Evolutionary conservation across 23 tunicate genomes (phyloP).

Genomic region (Phallusia fumigata): DNA sequence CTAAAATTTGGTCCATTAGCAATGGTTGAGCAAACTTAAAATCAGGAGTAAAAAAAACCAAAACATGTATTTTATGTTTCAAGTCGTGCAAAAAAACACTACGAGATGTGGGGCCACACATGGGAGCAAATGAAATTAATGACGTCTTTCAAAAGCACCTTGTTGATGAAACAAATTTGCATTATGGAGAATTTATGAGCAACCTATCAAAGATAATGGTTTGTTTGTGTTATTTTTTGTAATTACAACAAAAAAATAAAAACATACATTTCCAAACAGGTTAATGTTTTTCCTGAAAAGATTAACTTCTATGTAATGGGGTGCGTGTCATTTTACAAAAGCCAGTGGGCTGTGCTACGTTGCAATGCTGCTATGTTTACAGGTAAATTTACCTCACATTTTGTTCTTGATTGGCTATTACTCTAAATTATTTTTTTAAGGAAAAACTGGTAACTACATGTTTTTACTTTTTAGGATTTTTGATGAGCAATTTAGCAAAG

Average conservation of each 20-base stretch:
- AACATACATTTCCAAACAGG: constrained; percentile 19
- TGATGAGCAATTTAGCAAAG: constrained; percentile 56
- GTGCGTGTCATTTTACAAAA: constrained; percentile 77
- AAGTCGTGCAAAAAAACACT: constrained; percentile 63
- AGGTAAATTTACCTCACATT: too few relatives aligned
- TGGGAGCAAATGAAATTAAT: constrained; percentile 34
- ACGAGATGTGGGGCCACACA: constrained; percentile 39
- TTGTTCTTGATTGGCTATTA: too few relatives aligned
- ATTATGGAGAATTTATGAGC: constrained; percentile 81
- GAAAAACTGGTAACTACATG: too few relatives aligned
- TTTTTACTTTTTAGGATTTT: constrained; percentile 51
- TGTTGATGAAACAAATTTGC: constrained; percentile 44
- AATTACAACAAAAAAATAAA: background rate
- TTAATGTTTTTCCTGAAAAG: constrained; percentile 57
- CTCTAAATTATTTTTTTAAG: background rate
- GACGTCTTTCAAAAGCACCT: constrained; percentile 52
- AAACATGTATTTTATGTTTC: background rate
- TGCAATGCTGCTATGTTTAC: constrained; percentile 71
- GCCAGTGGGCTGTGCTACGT: constrained; percentile 65
- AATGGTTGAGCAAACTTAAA: too few relatives aligned
- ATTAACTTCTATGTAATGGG: constrained; percentile 76
- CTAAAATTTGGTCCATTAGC: too few relatives aligned
- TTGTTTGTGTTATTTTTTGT: background rate
- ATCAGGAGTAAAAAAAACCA: background rate
- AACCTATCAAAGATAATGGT: constrained; percentile 72